Conservation (phyloP, 1,140 invertebrate genomes). For the Acromyrmex heyeri region DNA sequence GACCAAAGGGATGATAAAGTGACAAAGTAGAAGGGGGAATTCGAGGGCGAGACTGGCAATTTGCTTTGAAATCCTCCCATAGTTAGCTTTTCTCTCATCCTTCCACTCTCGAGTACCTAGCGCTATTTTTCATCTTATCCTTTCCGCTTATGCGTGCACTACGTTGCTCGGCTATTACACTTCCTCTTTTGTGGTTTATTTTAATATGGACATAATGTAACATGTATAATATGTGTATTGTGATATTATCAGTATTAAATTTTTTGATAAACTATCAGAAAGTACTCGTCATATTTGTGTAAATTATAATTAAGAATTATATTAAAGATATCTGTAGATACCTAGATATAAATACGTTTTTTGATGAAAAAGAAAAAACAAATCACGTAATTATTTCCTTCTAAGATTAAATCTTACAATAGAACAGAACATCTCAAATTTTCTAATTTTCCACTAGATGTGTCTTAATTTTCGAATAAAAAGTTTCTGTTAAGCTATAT, state of each 20-base stretch:
- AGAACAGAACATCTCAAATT: no score
- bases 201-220: conserved; percentile 22
- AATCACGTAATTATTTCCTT: background rate
- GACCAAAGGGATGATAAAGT: background rate
- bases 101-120: conserved; percentile 43
- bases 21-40: conserved; percentile 28
- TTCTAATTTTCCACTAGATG: no score
- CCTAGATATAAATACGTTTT: background rate
- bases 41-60: conserved; percentile 77
- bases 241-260: conserved; percentile 5
- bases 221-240: conserved; percentile 12
- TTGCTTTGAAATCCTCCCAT: conserved; percentile 70
- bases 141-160: conserved; percentile 47
- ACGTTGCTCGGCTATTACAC: conserved; percentile 46
- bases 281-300: background rate
- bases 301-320: background rate
- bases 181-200: conserved; percentile 45
- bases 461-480: no score
- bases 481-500: no score
- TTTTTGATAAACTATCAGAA: background rate
- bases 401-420: background rate
- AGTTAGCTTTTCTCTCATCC: conserved; percentile 44
- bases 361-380: background rate
- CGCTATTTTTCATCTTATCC: conserved; percentile 64
- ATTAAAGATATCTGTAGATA: background rate